phyloP scores from a whole-genome alignment of 2,888 invertebrate species.

The Lithophane ornitopus region DNA sequence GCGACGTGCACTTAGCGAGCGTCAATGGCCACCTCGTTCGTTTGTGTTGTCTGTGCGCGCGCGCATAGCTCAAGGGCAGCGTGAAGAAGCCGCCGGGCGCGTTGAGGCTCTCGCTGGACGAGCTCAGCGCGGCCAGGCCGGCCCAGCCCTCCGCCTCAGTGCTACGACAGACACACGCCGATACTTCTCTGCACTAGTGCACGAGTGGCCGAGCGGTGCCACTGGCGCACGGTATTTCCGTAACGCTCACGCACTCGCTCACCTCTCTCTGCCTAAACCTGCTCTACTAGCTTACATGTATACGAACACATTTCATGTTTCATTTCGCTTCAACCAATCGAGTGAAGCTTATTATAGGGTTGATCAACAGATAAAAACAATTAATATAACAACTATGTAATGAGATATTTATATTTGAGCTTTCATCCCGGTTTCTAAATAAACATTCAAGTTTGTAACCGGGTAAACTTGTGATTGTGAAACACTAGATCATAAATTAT shows the following conservation, averaged over 20 bases:
- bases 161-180: slow-evolving; percentile 76
- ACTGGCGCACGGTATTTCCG: slow-evolving; percentile 5
- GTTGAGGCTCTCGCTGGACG: slow-evolving; percentile 93
- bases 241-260: slow-evolving; percentile 25
- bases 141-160: slow-evolving; percentile 83
- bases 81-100: slow-evolving; percentile 92
- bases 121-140: slow-evolving; percentile 84
- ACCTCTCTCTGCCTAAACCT: slow-evolving; percentile 17
- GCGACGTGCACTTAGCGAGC: slow-evolving; percentile 84
- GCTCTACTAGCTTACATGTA: slow-evolving; percentile 2
- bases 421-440: slow-evolving; percentile 10
- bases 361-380: slow-evolving; percentile 10
- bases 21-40: slow-evolving; percentile 93
- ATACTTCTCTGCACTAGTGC: slow-evolving; percentile 48
- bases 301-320: slow-evolving; percentile 16
- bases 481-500: slow-evolving; percentile 7
- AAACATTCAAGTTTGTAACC: slow-evolving; percentile 28
- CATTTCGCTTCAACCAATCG: slow-evolving; percentile 10
- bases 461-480: slow-evolving; percentile 21
- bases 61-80: slow-evolving; percentile 94
- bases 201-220: slow-evolving; percentile 16
- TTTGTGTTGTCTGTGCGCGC: slow-evolving; percentile 94
- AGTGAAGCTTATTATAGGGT: not conserved
- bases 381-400: not conserved
- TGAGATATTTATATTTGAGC: not conserved